Evolutionary conservation across 2,113 vertebrate genomes (phyloP).

Genomic region (Coregonus clupeaformis): DNA sequence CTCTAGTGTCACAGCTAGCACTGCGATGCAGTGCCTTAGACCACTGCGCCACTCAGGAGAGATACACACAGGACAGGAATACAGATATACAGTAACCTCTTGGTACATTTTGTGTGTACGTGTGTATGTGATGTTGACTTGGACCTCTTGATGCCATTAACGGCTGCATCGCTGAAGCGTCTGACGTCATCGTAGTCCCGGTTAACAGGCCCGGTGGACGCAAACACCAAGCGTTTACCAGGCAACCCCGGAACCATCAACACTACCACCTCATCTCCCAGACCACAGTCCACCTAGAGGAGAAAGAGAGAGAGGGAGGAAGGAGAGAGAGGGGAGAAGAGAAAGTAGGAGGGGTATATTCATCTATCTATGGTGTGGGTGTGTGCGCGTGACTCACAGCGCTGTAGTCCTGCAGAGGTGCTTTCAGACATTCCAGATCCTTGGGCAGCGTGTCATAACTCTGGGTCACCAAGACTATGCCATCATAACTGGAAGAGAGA

Average conservation of each 20-base stretch:
- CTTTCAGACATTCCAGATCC: conserved; percentile 66
- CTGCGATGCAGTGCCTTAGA: too few species aligned
- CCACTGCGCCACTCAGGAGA: too few species aligned
- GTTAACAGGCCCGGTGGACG: conserved; percentile 75
- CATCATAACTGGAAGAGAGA: conserved; percentile 67
- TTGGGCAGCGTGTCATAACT: conserved; percentile 60
- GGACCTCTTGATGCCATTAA: conserved; percentile 67
- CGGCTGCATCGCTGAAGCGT: conserved; percentile 74
- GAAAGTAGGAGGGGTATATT: neutral
- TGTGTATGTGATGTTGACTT: neutral
- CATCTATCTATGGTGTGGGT: neutral
- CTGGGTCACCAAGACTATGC: conserved; percentile 73
- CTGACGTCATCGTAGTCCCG: conserved; percentile 79
- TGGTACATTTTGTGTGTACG: neutral
- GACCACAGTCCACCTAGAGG: conserved; percentile 68
- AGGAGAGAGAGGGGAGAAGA: neutral
- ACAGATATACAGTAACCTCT: neutral
- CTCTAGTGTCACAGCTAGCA: too few species aligned
- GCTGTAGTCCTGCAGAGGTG: conserved; percentile 70
- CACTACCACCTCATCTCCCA: conserved; percentile 70
- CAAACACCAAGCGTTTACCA: conserved; percentile 74
- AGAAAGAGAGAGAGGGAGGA: neutral
- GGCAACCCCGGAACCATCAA: conserved; percentile 71
- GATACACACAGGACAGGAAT: neutral
- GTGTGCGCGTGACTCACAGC: conserved; percentile 54